Percentiles rank a stretch among this genome's conserved stretches.
Evolutionary conservation across 2,797 vertebrate species (phyloP).

Genomic region (Sciaenops ocellatus): DNA sequence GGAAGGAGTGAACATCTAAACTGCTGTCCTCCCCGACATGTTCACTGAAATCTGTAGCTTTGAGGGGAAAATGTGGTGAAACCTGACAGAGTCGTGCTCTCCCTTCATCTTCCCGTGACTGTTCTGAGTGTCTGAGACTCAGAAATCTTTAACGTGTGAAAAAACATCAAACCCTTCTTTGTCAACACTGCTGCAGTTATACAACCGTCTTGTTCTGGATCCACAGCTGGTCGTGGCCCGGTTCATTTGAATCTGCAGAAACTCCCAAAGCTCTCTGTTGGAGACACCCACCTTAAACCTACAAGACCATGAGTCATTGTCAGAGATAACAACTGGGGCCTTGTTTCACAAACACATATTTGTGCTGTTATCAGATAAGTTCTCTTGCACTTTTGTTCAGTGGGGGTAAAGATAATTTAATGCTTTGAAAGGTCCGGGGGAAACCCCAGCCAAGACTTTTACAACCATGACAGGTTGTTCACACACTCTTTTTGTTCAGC

Average conservation of each 20-base stretch:
- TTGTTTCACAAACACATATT: conserved; percentile 40
- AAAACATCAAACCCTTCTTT: conserved; percentile 27
- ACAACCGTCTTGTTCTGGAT: conserved; percentile 8
- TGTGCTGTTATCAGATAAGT: conserved; percentile 38
- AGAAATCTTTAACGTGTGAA: conserved; percentile 17
- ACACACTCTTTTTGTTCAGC: conserved; percentile 14
- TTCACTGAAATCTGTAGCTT: not conserved
- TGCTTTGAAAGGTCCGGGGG: conserved; percentile 26
- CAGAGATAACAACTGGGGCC: conserved; percentile 47
- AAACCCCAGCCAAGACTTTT: conserved; percentile 37
- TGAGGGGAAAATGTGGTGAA: not conserved
- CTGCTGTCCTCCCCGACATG: not conserved
- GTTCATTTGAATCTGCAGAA: conserved; percentile 37
- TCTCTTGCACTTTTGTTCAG: conserved; percentile 2
- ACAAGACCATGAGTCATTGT: conserved; percentile 42
- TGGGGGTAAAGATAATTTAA: conserved; percentile 9
- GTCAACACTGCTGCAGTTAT: conserved; percentile 20
- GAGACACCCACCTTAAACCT: conserved; percentile 44
- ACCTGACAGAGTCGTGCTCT: not conserved
- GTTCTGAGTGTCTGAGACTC: not conserved
- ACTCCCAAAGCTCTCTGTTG: conserved; percentile 14
- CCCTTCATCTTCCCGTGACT: not conserved
- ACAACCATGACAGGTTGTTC: conserved; percentile 29
- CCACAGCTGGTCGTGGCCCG: conserved; percentile 29
- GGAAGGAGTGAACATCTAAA: not conserved